Evolutionary conservation across 2,888 invertebrate genomes (phyloP), one percentile per base, ranked within the genome.

Genomic region (Oeneis ivallda): DNA sequence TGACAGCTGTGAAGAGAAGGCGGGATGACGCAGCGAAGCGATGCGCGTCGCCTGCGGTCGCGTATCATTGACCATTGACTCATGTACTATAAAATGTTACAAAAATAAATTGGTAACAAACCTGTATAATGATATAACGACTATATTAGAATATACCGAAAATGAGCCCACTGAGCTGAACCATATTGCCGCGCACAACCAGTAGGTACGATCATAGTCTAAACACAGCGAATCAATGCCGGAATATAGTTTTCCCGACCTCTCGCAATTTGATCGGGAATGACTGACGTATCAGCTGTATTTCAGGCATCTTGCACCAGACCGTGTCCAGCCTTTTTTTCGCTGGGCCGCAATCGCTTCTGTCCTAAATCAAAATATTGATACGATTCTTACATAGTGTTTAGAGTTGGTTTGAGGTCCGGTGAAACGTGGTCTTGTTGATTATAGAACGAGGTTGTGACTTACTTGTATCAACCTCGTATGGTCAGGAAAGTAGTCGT

Each of bases 401-500:
- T 70, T 68, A 58, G 69, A 69, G 64, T 74, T 73, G 63, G 70
- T 73, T 72, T 67, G 66, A 73, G 68, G 70, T 71, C 69, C 66
- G 70, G 60, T 57, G 58, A 65, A 72, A 64, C 56, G 65, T 72
- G 74, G 72, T 70, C 62, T 69, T 54, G 72, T 71, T 62, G 70
- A 65, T 72, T 72, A 73, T 68, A 70, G 60, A 64, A 72, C 70
- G 75, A 71, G 67, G 71, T 67, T 69, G 71, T 57, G 65, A 65
- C 13, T 64, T 26, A 59, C 58, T 59, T 61, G 64, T 64, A 67
- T 65, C 75, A 74, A 75, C 74, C 75, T 76, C 76, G 75, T 68
- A 66, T 64, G 68, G 68, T 68, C 70, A 71, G 68, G 68, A 71
- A 53, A 63, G 64, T 85, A 85, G 82, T 72, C 72, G 77, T 84